Conservation (phyloP, 2,888 invertebrate species). For the Brenthis ino region DNA sequence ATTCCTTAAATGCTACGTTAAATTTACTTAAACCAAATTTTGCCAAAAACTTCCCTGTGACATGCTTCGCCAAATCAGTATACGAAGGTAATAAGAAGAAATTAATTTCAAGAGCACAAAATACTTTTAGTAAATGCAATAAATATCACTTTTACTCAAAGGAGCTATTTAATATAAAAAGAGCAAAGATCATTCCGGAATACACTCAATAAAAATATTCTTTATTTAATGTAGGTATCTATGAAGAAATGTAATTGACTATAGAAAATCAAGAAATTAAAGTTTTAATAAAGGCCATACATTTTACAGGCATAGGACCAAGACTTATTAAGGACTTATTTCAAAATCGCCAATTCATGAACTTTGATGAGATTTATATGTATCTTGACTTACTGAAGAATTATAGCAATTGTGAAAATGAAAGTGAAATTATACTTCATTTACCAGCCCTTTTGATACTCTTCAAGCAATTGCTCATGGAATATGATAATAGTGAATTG, state of each 20-base stretch:
- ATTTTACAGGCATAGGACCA: slow-evolving; percentile 56
- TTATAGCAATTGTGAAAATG: slow-evolving; percentile 51
- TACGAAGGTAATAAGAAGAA: slow-evolving; percentile 54
- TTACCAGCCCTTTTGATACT: slow-evolving; percentile 55
- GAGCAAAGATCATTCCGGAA: slow-evolving; percentile 50
- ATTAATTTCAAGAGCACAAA: slow-evolving; percentile 48
- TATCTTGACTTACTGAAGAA: slow-evolving; percentile 62
- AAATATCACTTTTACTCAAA: slow-evolving; percentile 31
- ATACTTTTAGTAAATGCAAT: slow-evolving; percentile 39
- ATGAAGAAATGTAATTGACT: background rate
- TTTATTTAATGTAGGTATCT: slow-evolving; percentile 3
- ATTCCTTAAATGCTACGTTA: slow-evolving; percentile 55
- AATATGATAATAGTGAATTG: slow-evolving; percentile 67
- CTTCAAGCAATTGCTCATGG: slow-evolving; percentile 59
- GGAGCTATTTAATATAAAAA: slow-evolving; percentile 39
- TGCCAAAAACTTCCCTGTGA: slow-evolving; percentile 48
- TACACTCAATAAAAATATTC: slow-evolving; percentile 43
- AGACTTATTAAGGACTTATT: slow-evolving; percentile 56
- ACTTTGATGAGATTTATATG: slow-evolving; percentile 59
- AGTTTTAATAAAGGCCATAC: too few species aligned
- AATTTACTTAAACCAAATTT: slow-evolving; percentile 56
- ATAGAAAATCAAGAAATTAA: background rate
- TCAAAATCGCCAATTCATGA: slow-evolving; percentile 61
- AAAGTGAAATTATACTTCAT: slow-evolving; percentile 50
- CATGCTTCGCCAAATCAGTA: slow-evolving; percentile 56